These are phyloP conservation scores for Pogonocichla stellata DNA, from an alignment of 2,113 vertebrate genomes.

Conservation along the genomic window DNA sequence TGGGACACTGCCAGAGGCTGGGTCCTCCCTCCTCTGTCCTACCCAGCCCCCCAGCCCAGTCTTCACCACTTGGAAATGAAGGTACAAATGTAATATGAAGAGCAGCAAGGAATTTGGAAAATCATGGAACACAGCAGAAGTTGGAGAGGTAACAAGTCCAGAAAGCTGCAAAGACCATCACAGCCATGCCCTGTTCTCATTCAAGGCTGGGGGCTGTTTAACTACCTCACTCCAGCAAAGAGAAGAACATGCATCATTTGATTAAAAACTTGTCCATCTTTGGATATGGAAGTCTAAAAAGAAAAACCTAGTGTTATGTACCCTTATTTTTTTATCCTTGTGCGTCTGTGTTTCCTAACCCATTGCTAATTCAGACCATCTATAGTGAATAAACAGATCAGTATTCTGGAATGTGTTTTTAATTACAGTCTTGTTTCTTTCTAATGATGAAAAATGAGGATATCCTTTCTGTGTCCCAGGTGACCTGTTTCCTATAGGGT, in stretches of 20 bases:
- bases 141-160: not conserved
- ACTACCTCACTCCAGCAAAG: not conserved
- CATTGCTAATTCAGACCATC: not conserved
- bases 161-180: conserved; percentile 35
- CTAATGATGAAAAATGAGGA: conserved; percentile 45
- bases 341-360: not conserved
- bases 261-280: not conserved
- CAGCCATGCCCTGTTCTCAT: not conserved
- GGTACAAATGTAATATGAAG: not conserved
- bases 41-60: not conserved
- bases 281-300: not conserved
- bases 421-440: conserved; percentile 44
- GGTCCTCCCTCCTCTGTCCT: not conserved
- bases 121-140: not conserved
- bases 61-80: not conserved
- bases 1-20: not conserved
- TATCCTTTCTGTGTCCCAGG: conserved; percentile 12
- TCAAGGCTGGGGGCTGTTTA: not conserved
- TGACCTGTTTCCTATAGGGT: not conserved
- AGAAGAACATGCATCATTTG: not conserved
- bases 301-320: not conserved
- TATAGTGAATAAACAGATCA: conserved; percentile 22
- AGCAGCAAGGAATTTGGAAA: not conserved
- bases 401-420: conserved; percentile 23
- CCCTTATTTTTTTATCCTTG: not conserved